Conservation (phyloP, 2,888 invertebrate species). For the Stenurella melanura region DNA sequence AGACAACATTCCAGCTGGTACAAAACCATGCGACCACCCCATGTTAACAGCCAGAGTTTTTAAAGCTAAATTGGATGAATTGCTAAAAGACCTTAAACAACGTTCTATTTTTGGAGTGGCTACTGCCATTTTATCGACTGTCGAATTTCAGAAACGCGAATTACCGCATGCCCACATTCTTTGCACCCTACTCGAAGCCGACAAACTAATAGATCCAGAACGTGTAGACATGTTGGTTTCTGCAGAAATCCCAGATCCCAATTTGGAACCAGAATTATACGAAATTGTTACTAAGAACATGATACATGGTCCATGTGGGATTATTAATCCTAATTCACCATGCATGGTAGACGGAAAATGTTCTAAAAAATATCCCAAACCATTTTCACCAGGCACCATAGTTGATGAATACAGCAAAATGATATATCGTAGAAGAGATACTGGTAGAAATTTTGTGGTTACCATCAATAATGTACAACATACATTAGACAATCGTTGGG, state of each 20-base stretch:
- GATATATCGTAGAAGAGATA: conserved; percentile 29
- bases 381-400: conserved; percentile 25
- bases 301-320: conserved; percentile 71
- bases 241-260: conserved; percentile 9
- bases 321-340: conserved; percentile 50
- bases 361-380: conserved; percentile 56
- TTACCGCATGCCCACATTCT: conserved; percentile 44
- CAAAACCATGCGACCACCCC: conserved; percentile 29
- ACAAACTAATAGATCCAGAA: not conserved
- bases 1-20: not conserved
- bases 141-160: conserved; percentile 41
- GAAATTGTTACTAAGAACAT: conserved; percentile 59
- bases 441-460: not conserved
- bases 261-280: conserved; percentile 19
- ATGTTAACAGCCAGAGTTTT: conserved; percentile 12
- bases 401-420: conserved; percentile 44
- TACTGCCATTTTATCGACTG: not conserved
- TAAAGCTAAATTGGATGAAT: conserved; percentile 29
- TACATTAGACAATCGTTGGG: conserved; percentile 15
- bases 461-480: not conserved
- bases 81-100: not conserved
- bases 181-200: not conserved
- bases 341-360: conserved; percentile 70
- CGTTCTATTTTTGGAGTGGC: not conserved
- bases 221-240: not conserved